phyloP scores from a whole-genome alignment of 2,113 vertebrate species.

The Hepsetus odoe region DNA sequence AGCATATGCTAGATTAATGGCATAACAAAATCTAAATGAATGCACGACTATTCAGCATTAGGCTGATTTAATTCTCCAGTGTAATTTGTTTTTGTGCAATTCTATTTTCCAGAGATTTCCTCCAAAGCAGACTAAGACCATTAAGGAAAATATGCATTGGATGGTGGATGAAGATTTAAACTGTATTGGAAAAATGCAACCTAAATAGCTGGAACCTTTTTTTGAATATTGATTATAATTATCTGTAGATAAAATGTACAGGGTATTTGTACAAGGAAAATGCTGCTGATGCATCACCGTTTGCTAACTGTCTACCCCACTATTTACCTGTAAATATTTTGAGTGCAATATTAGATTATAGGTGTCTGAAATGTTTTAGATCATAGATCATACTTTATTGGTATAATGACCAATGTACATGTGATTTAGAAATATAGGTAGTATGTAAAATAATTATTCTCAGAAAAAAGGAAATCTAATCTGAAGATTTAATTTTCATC shows the following conservation, averaged over 20 bases:
- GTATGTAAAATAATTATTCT: too few species aligned
- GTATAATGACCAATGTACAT: neutral
- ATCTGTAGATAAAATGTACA: neutral
- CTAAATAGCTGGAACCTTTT: neutral
- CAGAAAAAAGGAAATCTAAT: too few species aligned
- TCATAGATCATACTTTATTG: too few species aligned
- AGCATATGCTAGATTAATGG: neutral
- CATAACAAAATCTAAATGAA: neutral
- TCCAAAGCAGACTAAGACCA: conserved; percentile 30
- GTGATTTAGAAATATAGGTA: neutral
- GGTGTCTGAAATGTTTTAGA: too few species aligned
- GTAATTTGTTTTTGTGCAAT: neutral
- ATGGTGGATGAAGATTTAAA: conserved; percentile 32
- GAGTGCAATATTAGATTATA: neutral
- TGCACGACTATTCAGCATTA: neutral
- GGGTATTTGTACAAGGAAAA: neutral
- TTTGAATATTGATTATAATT: neutral
- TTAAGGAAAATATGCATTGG: conserved; percentile 32
- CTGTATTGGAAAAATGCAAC: conserved; percentile 7
- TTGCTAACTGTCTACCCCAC: neutral
- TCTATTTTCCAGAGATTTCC: conserved; percentile 45
- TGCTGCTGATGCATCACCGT: neutral
- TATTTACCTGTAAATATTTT: neutral
- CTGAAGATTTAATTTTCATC: too few species aligned
- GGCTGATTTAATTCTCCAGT: neutral